phyloP scores from a whole-genome alignment of 2,888 invertebrate genomes.

The Beris morrisii region DNA sequence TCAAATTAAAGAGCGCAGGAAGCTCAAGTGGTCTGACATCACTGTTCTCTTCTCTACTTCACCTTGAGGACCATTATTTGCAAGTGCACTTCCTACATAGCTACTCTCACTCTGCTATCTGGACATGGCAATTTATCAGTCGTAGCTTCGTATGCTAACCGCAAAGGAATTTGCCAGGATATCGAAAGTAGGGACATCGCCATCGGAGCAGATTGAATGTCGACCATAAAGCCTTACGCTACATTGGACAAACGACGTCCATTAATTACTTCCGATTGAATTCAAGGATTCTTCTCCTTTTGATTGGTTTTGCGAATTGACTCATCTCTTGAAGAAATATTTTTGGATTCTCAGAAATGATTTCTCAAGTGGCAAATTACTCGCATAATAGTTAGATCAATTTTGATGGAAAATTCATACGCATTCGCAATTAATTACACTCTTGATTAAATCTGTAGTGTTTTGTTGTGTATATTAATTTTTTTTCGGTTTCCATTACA shows the following conservation, averaged over 20 bases:
- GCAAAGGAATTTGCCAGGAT: neutral
- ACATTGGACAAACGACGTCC: conserved; percentile 30
- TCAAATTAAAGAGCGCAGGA: neutral
- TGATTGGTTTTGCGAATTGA: conserved; percentile 16
- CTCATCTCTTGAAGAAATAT: conserved; percentile 12
- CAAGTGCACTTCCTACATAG: conserved; percentile 23
- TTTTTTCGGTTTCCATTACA: no score
- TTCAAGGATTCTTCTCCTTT: conserved; percentile 16
- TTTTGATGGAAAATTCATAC: no score
- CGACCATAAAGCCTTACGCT: conserved; percentile 21
- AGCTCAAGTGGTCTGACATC: neutral
- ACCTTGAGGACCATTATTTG: conserved; percentile 17
- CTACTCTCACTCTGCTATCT: conserved; percentile 8
- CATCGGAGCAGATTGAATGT: conserved; percentile 24
- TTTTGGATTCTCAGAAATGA: neutral
- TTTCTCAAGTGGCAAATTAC: neutral
- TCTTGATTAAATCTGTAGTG: no score
- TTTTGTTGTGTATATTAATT: no score
- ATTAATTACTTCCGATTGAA: conserved; percentile 32
- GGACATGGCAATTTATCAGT: conserved; percentile 23
- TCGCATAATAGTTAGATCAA: no score
- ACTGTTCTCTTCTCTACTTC: neutral
- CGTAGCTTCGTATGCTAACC: conserved; percentile 14
- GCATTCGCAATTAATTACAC: no score
- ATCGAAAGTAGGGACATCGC: no score